Base-by-base conservation (phyloP, 2,888 invertebrate species). In the Andrena praecox region DNA sequence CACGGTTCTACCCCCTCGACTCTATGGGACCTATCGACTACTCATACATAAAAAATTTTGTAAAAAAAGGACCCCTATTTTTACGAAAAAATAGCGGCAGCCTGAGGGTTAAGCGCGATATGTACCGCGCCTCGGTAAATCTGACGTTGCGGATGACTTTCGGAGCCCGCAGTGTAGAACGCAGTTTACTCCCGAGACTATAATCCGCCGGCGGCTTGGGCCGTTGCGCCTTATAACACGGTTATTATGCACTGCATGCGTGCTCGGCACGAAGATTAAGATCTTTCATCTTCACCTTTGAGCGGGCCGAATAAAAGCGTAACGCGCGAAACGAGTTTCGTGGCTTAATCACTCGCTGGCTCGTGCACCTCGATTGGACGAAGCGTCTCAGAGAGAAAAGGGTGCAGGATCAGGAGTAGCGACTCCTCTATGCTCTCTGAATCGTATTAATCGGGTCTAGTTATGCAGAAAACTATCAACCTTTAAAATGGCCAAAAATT, bases 161-260 rank as follows among this genome's bases (percentile, higher is more conserved):
- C 20, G 16, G 6, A 10, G 31, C 16, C 42, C 35, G 54, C 7
- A 7, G 54, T 12, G 24, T 24, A 33, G n/a, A 59, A 64, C 20
- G 8, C 33, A 56, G 56, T 78, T 78, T 78, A 24, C 66, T 16
- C 66, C 50, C 35, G n/a, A 27, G 50, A 59, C 59, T 64, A 16
- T 20, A 50, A 77, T 70, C 50, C 54, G 10, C 10, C 56, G 16
- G 27, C 33, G 10, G 2, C 7, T n/a, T 12, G 4, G 10, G 7
- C 5, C 10, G 31, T 16, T 10, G n/a, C 27, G 24, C 10, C 27
- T 16, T 29, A 42, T 62, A 68, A 68, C 52, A 10, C 54, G 24
- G 50, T 80, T 80, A 78, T 80, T 67, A 72, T 67, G 71, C 80
- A 20, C 10, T 20, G 54, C 48, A 56, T 54, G 78, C 67, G 71